Conservation (phyloP, 2,797 vertebrate species). For the Pantherophis alleghaniensis region DNA sequence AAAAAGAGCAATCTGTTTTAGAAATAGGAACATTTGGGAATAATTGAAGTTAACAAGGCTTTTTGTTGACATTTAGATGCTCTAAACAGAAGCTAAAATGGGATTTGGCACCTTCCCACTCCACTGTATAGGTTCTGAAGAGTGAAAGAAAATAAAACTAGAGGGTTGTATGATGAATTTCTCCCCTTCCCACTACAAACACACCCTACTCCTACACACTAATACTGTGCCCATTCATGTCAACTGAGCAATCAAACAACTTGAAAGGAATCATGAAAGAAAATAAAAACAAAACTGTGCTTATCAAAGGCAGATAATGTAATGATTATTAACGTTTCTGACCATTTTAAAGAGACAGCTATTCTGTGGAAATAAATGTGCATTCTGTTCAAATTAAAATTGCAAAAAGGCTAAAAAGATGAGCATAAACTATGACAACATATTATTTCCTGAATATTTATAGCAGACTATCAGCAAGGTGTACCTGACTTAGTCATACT, state of each 20-base stretch:
- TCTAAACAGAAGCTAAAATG: constrained; percentile 60
- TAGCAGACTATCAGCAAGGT: background rate
- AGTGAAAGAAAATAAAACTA: constrained; percentile 56
- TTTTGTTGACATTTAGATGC: constrained; percentile 60
- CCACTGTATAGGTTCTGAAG: constrained; percentile 49
- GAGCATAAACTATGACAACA: constrained; percentile 37
- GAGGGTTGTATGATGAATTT: constrained; percentile 41
- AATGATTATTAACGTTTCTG: constrained; percentile 45
- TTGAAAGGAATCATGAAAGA: constrained; percentile 36
- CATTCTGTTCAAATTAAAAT: constrained; percentile 23
- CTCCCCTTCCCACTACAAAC: constrained; percentile 37
- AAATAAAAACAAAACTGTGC: constrained; percentile 25
- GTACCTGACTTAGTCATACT: background rate
- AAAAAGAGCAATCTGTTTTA: constrained; percentile 56
- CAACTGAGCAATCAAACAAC: constrained; percentile 29
- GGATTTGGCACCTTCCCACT: constrained; percentile 62
- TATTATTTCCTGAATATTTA: constrained; percentile 39
- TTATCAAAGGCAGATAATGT: constrained; percentile 26
- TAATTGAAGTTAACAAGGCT: constrained; percentile 57
- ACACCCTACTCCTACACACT: constrained; percentile 16
- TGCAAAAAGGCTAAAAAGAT: constrained; percentile 28
- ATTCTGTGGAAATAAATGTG: constrained; percentile 21
- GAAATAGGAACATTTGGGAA: constrained; percentile 58
- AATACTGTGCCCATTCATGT: constrained; percentile 35
- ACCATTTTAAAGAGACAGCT: constrained; percentile 18